Base-by-base conservation (phyloP, 2,113 vertebrate genomes). In the Nanger granti region DNA sequence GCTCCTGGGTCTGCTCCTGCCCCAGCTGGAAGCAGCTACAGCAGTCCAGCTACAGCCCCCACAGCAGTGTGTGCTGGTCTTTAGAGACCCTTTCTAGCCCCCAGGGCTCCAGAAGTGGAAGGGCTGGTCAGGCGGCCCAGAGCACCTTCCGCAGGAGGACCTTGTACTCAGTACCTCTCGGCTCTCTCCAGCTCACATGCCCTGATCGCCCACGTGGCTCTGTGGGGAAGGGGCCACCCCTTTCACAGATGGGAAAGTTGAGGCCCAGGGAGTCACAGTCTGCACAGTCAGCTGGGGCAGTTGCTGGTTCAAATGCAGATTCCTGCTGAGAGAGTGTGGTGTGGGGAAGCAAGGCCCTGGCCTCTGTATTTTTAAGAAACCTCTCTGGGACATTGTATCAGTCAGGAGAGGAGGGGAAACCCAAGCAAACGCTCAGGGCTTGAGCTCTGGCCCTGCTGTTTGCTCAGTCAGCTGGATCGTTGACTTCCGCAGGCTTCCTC, bases 211-310 rank as follows among this genome's bases (percentile, higher is more conserved):
- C 37, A 24, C 26, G 1, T 9, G 11, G 31, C 64, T 66, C 80
- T 41, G 7, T 49, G 4, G 15, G 66, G 57, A 37, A 95, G 59
- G 83, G 52, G 29, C 37, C 14, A 20, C 54, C 94, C 83, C 37
- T 88, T 88, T 76, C 47, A 64, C n/a, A 76, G 60, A 49, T 76
- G 60, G 94, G 88, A 57, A 93, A 15, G 41, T 28, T 31, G 87
- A 93, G 82, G 52, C 12, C 59, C 41, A 10, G 4, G 37, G 89
- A n/a, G 11, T 85, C 47, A 24, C 52, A 12, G 15, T 89, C 49
- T 29, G 31, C 18, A 14, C 13, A n/a, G 7, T 9, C 55, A 52
- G 24, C n/a, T 49, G 60, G 2, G n/a, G 11, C 11, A 64, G 12
- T 44, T 62, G 52, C 44, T 86, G 31, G 44, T 31, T 22, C 29